Evolutionary conservation across 1,140 invertebrate genomes (phyloP).

Genomic region (Chymomyza costata): DNA sequence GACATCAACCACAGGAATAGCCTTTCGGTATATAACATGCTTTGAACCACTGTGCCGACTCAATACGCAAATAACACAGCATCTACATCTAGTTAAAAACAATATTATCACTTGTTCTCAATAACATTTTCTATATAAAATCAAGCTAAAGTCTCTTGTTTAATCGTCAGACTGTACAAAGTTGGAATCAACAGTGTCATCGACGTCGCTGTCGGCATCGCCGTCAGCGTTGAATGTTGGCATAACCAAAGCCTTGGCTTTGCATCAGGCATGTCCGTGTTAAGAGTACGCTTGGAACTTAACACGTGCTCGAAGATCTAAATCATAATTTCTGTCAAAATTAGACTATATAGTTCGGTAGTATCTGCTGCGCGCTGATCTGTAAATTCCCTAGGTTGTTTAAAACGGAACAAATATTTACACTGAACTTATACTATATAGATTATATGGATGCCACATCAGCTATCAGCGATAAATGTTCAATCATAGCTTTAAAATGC

Average conservation of each 20-base stretch:
- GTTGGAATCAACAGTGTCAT: slow-evolving; percentile 44
- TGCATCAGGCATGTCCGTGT: slow-evolving; percentile 62
- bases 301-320: slow-evolving; percentile 48
- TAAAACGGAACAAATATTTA: too few species aligned
- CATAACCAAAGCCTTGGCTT: slow-evolving; percentile 35
- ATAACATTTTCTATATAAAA: slow-evolving; percentile 65
- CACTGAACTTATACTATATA: slow-evolving; percentile 4
- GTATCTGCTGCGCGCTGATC: too few species aligned
- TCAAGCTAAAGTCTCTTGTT: slow-evolving; percentile 45
- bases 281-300: slow-evolving; percentile 24
- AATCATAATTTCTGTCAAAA: slow-evolving; percentile 49
- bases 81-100: slow-evolving; percentile 75
- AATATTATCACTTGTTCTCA: slow-evolving; percentile 75
- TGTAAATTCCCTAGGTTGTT: too few species aligned
- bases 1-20: too few species aligned
- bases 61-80: slow-evolving; percentile 25
- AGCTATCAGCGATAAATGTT: slow-evolving; percentile 40
- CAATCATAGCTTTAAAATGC: slow-evolving; percentile 3
- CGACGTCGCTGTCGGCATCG: slow-evolving; percentile 27
- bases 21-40: too few species aligned
- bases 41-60: slow-evolving; percentile 26
- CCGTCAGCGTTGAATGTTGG: slow-evolving; percentile 9
- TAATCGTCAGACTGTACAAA: slow-evolving; percentile 55
- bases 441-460: slow-evolving; percentile 20
- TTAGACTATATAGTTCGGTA: slow-evolving; percentile 28